A percentile compares a stretch with the other conserved stretches of the same genome.
Conservation (phyloP, 1,140 invertebrate genomes). For the Meloidogyne exigua region DNA sequence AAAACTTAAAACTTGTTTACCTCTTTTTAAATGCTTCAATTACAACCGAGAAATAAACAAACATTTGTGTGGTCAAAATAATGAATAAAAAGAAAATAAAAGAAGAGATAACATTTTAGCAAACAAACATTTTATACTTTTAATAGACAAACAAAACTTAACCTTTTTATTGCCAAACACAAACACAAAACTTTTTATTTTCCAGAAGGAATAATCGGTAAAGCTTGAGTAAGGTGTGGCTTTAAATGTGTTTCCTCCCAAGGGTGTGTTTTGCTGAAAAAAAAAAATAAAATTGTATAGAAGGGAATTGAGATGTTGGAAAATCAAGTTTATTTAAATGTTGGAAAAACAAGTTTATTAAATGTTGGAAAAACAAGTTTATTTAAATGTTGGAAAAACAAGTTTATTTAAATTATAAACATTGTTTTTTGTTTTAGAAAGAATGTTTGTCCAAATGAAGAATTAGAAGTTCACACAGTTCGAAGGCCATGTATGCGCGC, state of each 20-base stretch:
- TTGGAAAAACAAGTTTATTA: no score
- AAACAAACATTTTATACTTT: background rate
- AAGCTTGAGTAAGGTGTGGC: background rate
- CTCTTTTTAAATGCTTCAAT: no score
- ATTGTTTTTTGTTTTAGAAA: slow-evolving; percentile 45
- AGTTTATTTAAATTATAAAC: background rate
- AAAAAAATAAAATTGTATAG: no score
- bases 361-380: background rate
- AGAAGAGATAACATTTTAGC: background rate
- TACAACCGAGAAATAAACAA: background rate
- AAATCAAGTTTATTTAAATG: background rate
- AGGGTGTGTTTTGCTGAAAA: background rate
- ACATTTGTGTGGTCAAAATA: background rate
- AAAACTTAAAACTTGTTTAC: no score
- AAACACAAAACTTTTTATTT: background rate
- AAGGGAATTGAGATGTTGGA: no score
- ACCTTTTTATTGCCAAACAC: background rate
- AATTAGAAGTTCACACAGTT: slow-evolving; percentile 57
- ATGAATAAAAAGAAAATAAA: no score
- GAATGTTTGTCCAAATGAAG: slow-evolving; percentile 61
- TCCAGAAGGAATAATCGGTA: background rate
- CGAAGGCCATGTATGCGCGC: slow-evolving; percentile 60
- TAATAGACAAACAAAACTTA: background rate
- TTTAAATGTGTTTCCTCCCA: background rate
- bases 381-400: background rate